phyloP scores from a whole-genome alignment of 2,888 invertebrate genomes.

The Augochlorella aurata region DNA sequence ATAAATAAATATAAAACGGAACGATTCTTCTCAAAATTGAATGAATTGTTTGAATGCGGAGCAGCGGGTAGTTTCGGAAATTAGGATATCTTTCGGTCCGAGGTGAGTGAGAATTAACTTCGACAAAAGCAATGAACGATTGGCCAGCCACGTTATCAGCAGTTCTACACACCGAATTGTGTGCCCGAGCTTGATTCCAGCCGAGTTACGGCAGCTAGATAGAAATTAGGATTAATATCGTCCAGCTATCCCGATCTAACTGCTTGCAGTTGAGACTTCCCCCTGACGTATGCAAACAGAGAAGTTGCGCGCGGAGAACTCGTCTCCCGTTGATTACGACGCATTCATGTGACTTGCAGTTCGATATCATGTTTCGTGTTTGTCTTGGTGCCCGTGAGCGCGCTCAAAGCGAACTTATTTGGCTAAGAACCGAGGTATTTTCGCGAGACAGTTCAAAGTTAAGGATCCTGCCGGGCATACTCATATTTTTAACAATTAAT shows the following conservation, averaged over 20 bases:
- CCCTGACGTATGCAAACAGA: slow-evolving; percentile 70
- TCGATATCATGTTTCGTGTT: slow-evolving; percentile 60
- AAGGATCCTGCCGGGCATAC: not conserved
- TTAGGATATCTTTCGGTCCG: not conserved
- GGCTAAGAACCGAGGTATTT: slow-evolving; percentile 23
- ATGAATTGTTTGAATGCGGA: not conserved
- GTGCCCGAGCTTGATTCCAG: slow-evolving; percentile 41
- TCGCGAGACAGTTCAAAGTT: not conserved
- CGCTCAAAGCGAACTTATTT: slow-evolving; percentile 47
- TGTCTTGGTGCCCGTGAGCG: slow-evolving; percentile 51
- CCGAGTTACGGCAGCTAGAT: slow-evolving; percentile 47
- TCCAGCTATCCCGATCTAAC: slow-evolving; percentile 61
- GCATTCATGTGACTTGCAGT: slow-evolving; percentile 65
- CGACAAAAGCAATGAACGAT: slow-evolving; percentile 12
- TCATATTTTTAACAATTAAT: not conserved
- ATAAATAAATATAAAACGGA: not conserved
- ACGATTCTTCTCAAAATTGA: not conserved
- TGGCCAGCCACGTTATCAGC: slow-evolving; percentile 36
- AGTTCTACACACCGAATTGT: slow-evolving; percentile 49
- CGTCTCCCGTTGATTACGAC: slow-evolving; percentile 70
- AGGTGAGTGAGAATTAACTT: slow-evolving; percentile 1
- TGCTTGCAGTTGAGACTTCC: slow-evolving; percentile 68
- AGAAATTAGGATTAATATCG: slow-evolving; percentile 65
- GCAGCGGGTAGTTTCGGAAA: not conserved
- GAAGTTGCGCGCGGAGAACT: slow-evolving; percentile 58